Conservation (phyloP, 2,888 invertebrate species). For the Drosophila crucigera region DNA sequence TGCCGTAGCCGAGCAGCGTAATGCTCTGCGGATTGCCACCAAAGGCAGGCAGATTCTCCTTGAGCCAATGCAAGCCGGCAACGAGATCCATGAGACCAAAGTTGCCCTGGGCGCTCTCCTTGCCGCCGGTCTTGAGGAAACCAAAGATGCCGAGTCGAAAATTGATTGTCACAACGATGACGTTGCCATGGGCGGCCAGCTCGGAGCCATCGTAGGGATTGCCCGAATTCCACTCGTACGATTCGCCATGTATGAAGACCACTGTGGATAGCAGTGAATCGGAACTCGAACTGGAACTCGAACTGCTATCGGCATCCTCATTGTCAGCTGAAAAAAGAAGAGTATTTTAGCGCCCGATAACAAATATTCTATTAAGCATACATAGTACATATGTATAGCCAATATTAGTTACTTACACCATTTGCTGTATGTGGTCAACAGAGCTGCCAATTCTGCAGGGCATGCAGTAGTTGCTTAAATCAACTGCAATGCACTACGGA, state of each 20-base stretch:
- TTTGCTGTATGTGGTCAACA: slow-evolving; percentile 73
- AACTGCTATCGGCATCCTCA: slow-evolving; percentile 18
- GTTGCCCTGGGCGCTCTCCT: slow-evolving; percentile 95
- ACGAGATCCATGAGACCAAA: slow-evolving; percentile 96
- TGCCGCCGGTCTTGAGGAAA: slow-evolving; percentile 95
- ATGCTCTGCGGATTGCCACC: slow-evolving; percentile 97
- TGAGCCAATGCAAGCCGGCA: slow-evolving; percentile 98
- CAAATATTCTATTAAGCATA: not conserved
- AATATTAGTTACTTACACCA: slow-evolving; percentile 5
- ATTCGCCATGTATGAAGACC: slow-evolving; percentile 97
- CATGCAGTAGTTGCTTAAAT: slow-evolving; percentile 92
- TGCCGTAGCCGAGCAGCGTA: slow-evolving; percentile 97
- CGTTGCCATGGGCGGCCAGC: slow-evolving; percentile 95
- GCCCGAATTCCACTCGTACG: slow-evolving; percentile 98
- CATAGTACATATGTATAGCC: not conserved
- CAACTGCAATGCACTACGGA: slow-evolving; percentile 99
- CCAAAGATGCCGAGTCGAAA: slow-evolving; percentile 95
- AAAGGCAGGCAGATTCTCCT: slow-evolving; percentile 97
- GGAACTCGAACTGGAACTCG: slow-evolving; percentile 24
- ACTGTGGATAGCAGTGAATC: slow-evolving; percentile 89
- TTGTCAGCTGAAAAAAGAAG: slow-evolving; percentile 16
- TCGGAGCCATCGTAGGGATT: slow-evolving; percentile 99
- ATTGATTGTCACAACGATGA: slow-evolving; percentile 96
- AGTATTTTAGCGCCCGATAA: not conserved
- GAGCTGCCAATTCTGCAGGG: slow-evolving; percentile 96